Evolutionary conservation across 2,113 vertebrate genomes (phyloP).

Genomic region (Hiodon alosoides): DNA sequence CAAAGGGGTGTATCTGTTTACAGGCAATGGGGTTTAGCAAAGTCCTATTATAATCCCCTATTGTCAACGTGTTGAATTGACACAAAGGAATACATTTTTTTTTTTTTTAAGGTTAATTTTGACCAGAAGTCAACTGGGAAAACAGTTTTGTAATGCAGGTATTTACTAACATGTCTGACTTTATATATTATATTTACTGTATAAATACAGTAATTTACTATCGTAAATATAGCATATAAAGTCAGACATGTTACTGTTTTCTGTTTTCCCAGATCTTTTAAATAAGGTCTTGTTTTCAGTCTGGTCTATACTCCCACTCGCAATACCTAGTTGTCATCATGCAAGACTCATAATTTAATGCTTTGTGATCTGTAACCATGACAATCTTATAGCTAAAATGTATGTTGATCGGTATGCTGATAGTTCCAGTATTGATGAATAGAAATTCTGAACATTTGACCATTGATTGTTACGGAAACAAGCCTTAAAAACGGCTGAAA

Average conservation of each 20-base stretch:
- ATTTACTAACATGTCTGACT: neutral
- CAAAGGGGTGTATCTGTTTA: neutral
- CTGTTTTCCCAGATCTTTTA: too few species aligned
- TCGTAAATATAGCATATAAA: too few species aligned
- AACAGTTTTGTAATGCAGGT: neutral
- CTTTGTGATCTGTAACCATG: neutral
- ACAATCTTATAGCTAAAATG: neutral
- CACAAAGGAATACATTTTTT: neutral
- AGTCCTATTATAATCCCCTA: conserved; percentile 10
- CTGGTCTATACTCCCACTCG: too few species aligned
- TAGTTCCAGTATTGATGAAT: neutral
- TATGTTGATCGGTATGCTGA: neutral
- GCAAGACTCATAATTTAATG: neutral
- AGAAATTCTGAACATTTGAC: neutral
- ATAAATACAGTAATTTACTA: neutral
- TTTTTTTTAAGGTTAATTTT: neutral
- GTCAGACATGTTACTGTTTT: too few species aligned
- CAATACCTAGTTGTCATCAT: neutral
- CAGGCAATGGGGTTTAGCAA: conserved; percentile 1
- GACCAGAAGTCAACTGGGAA: conserved; percentile 9
- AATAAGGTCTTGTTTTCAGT: too few species aligned
- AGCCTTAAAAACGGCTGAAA: neutral
- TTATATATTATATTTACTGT: neutral
- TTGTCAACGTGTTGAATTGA: neutral
- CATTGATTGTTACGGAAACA: neutral